Evolutionary conservation across 2,113 vertebrate genomes (phyloP), one percentile per base, ranked within the genome.

Genomic region (Labeo catla): DNA sequence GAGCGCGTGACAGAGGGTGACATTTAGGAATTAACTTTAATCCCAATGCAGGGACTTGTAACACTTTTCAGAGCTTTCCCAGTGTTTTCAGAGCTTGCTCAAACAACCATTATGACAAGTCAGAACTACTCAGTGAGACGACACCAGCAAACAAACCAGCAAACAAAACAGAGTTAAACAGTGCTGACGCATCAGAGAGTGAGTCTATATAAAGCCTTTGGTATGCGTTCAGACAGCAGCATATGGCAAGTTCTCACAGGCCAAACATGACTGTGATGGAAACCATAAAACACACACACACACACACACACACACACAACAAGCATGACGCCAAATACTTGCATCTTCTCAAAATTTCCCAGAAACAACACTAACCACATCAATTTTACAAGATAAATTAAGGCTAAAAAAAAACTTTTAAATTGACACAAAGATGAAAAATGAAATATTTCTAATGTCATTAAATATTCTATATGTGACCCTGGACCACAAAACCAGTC

Each of bases 161-260:
- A 76, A 52, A 61, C 57, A 57, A 47, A 74, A 81, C 83, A 45
- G 57, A 63, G 49, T 76, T 83, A 79, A 70, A 57, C 83, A 86
- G 63, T 57, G 84, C 84, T 70, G 79, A 76, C 81, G 54, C 66
- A 70, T 83, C 59, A 79, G 74, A 65, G 61, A 49, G 78, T 13
- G 36, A 7, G 39, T 74, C 83, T 80, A 88, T 88, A 68, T 76
- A 78, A 81, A 82, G 86, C 85, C 43, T 36, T 59, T 66, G 59
- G 79, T 80, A 81, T 84, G 86, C 65, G 73, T 76, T 72, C 63
- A 84, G 72, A 84, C 70, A 74, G 66, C 49, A 86, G 73, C 89
- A 90, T 91, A 90, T 84, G 87, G 86, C 83, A 86, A 49, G 84
- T 87, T 76, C 84, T 86, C 87, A 80, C 84, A 86, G 80, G 86